These are phyloP conservation scores for Rhabdomys dilectus DNA, from an alignment of 2,113 vertebrate species.

Conservation along the genomic window DNA sequence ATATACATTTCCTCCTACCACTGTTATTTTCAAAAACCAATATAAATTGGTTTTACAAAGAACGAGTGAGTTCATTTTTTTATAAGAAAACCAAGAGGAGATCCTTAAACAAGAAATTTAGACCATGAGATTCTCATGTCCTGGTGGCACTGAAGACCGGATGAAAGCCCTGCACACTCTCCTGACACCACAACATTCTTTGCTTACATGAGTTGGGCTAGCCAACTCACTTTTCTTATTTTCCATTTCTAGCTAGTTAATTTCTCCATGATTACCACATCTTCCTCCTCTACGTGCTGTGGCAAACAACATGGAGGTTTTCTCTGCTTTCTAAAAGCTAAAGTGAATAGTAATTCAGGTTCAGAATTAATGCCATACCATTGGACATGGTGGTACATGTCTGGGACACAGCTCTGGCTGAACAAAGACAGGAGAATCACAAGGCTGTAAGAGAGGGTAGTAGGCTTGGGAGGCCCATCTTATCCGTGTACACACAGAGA, in stretches of 20 bases:
- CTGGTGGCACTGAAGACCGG: neutral
- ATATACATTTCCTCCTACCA: neutral
- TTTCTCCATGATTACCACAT: neutral
- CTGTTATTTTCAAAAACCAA: conserved; percentile 13
- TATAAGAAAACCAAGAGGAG: conserved; percentile 28
- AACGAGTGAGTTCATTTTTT: neutral
- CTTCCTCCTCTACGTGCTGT: neutral
- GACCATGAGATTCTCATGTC: neutral
- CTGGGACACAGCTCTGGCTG: neutral
- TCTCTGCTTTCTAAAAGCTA: conserved; percentile 16
- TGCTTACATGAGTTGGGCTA: neutral
- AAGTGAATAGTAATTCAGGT: neutral
- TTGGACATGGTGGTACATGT: neutral
- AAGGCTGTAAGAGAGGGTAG: neutral
- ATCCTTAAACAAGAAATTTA: conserved; percentile 3
- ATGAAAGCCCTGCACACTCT: neutral
- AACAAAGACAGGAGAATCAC: neutral
- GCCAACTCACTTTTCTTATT: neutral
- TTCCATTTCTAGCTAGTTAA: neutral
- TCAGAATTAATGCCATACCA: neutral
- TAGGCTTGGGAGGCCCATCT: neutral
- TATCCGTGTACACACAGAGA: neutral
- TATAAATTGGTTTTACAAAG: conserved; percentile 27
- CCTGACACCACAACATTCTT: neutral
- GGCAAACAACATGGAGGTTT: neutral